These are phyloP conservation scores for Lucilia cuprina DNA, from an alignment of 1,140 invertebrate species.

Conservation along the genomic window DNA sequence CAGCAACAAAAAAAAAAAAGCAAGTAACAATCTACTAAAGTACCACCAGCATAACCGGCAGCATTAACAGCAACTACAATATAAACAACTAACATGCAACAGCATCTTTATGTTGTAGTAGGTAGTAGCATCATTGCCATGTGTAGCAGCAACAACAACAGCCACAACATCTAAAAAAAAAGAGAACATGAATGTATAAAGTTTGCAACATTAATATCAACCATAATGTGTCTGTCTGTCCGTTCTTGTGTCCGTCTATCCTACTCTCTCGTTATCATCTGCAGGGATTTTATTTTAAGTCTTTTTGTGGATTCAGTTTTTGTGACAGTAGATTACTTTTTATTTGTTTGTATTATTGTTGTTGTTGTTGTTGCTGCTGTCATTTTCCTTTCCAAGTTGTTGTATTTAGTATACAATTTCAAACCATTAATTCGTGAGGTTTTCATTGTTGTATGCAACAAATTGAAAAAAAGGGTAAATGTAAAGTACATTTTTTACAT, in stretches of 20 bases:
- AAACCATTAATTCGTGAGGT: background rate
- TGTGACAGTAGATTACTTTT: conserved; percentile 2
- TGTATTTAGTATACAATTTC: background rate
- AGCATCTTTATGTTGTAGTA: background rate
- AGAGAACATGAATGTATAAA: conserved; percentile 1
- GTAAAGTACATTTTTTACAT: background rate
- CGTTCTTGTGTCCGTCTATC: background rate
- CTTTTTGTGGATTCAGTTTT: background rate
- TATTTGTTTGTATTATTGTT: background rate
- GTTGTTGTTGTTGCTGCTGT: background rate
- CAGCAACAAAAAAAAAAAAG: background rate
- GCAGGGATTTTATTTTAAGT: background rate
- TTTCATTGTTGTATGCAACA: background rate
- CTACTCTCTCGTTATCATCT: background rate
- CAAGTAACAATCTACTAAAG: background rate
- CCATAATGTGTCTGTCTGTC: background rate
- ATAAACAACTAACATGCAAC: background rate
- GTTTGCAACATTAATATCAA: conserved; percentile 15
- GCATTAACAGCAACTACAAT: conserved; percentile 2
- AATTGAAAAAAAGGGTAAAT: background rate
- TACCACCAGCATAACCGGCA: conserved; percentile 4
- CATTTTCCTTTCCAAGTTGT: too few relatives aligned
- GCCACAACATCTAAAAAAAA: background rate
- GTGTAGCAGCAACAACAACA: background rate
- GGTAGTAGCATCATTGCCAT: background rate